Percentiles rank a stretch among this genome's conserved stretches.
Evolutionary conservation across 2,888 invertebrate species (phyloP).

Genomic region (Raillietiella orientalis): DNA sequence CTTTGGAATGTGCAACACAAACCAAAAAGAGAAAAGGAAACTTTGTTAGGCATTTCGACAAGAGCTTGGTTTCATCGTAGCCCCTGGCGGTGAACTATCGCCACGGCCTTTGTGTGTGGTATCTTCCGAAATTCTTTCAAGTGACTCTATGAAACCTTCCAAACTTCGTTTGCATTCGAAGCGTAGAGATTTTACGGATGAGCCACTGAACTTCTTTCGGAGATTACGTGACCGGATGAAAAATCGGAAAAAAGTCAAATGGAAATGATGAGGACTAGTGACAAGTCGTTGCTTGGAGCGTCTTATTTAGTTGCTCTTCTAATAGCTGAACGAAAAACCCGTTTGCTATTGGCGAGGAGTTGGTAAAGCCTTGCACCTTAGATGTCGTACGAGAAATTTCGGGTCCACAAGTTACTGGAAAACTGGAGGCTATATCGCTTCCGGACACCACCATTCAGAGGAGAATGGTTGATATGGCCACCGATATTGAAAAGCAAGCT

Average conservation of each 20-base stretch:
- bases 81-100: background rate
- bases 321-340: constrained; percentile 6
- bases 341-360: constrained; percentile 6
- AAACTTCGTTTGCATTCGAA: background rate
- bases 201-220: background rate
- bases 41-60: no score
- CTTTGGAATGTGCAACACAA: no score
- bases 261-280: background rate
- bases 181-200: background rate
- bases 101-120: constrained; percentile 1
- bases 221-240: background rate
- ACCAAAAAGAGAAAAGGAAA: no score
- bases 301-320: background rate
- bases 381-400: constrained; percentile 5
- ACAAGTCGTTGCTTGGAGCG: background rate
- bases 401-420: constrained; percentile 3
- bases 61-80: no score
- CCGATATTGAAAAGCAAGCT: constrained; percentile 4
- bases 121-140: background rate
- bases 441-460: constrained; percentile 5
- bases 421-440: constrained; percentile 3
- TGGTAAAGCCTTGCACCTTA: constrained; percentile 5
- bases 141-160: background rate
- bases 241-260: no score
- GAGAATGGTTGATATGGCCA: constrained; percentile 4